A percentile compares a stretch with the other conserved stretches of the same genome.
phyloP scores from a whole-genome alignment of 2,113 vertebrate genomes.

The Lophura nycthemera region DNA sequence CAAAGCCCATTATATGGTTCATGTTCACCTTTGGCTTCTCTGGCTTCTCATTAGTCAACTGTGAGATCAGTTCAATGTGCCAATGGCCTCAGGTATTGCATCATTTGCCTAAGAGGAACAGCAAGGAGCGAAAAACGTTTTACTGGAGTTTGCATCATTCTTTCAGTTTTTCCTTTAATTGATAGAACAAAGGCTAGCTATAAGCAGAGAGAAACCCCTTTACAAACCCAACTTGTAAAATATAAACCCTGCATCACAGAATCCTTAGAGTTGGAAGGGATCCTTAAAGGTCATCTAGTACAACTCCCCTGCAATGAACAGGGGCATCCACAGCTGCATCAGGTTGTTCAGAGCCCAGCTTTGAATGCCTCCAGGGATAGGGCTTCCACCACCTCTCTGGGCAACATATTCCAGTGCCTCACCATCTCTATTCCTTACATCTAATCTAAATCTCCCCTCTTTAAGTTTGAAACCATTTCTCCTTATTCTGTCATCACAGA shows the following conservation, averaged over 20 bases:
- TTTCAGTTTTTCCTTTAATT: background rate
- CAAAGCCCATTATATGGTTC: rapidly evolving
- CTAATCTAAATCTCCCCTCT: too few relatives aligned
- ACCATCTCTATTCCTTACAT: too few relatives aligned
- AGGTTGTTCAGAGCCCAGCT: too few relatives aligned
- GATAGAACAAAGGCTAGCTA: background rate
- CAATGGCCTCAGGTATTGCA: background rate
- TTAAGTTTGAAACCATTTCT: too few relatives aligned
- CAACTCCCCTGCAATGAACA: too few relatives aligned
- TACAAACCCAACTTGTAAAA: background rate
- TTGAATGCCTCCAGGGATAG: too few relatives aligned
- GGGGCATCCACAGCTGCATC: too few relatives aligned
- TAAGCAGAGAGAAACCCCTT: background rate
- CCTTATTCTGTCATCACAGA: too few relatives aligned
- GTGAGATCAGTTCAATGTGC: background rate
- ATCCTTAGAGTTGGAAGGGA: too few relatives aligned
- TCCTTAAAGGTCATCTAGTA: too few relatives aligned
- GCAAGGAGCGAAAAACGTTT: background rate
- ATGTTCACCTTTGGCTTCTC: background rate
- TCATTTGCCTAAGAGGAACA: background rate
- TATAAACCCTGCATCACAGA: rapidly evolving
- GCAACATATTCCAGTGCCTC: too few relatives aligned
- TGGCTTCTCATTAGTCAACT: background rate
- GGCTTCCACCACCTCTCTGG: too few relatives aligned
- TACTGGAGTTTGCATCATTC: background rate